Evolutionary conservation across 2,888 invertebrate species (phyloP).

Genomic region (Ligdia adustata): DNA sequence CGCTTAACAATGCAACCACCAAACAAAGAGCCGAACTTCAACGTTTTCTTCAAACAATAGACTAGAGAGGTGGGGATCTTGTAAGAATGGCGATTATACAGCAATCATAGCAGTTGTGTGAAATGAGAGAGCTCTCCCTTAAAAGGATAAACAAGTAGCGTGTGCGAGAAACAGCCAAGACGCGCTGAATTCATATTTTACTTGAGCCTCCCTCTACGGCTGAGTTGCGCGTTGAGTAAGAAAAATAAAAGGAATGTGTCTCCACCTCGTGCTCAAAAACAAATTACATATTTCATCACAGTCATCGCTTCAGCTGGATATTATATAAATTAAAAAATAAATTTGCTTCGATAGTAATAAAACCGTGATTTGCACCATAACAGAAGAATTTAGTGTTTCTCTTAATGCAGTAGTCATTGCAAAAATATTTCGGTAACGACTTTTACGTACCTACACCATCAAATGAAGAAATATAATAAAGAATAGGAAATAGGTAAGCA

Average conservation of each 20-base stretch:
- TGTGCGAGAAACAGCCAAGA: constrained; percentile 78
- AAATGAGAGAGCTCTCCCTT: constrained; percentile 80
- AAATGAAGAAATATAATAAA: too few relatives aligned
- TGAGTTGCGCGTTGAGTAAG: constrained; percentile 47
- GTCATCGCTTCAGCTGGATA: too few relatives aligned
- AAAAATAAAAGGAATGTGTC: constrained; percentile 41
- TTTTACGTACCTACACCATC: too few relatives aligned
- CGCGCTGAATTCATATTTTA: constrained; percentile 80
- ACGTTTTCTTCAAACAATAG: constrained; percentile 34
- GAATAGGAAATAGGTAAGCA: too few relatives aligned
- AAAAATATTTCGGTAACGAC: too few relatives aligned
- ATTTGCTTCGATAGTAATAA: too few relatives aligned
- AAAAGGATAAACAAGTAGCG: constrained; percentile 83
- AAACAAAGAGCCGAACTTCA: constrained; percentile 44
- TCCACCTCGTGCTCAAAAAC: too few relatives aligned
- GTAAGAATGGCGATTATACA: constrained; percentile 63
- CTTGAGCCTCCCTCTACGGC: constrained; percentile 63
- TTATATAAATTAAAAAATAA: too few relatives aligned
- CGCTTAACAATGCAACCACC: constrained; percentile 58
- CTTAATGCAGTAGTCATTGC: too few relatives aligned
- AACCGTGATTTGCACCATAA: too few relatives aligned
- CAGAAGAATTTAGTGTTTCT: too few relatives aligned
- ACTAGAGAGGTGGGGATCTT: constrained; percentile 44
- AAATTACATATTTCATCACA: too few relatives aligned
- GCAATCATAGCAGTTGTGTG: constrained; percentile 81